A percentile compares a stretch with the other conserved stretches of the same genome.
phyloP scores from a whole-genome alignment of 1,140 invertebrate species.

The Sesamia nonagrioides region DNA sequence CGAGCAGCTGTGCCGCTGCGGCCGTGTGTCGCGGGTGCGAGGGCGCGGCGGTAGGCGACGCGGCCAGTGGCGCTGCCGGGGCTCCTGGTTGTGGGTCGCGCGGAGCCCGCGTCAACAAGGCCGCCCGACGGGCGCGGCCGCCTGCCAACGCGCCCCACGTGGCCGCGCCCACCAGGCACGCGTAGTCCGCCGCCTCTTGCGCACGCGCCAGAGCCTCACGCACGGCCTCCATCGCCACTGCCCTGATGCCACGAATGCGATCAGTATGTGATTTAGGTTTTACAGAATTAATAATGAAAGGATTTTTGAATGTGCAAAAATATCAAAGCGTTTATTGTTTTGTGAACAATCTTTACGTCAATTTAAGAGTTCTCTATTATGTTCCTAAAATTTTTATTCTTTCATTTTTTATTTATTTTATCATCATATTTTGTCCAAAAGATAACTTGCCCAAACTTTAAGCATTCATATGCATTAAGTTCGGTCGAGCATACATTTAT shows the following conservation, averaged over 20 bases:
- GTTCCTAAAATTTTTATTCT: no score
- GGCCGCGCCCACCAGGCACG: conserved; percentile 95
- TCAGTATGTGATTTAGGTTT: no score
- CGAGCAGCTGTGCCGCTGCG: conserved; percentile 73
- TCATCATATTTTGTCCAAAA: no score
- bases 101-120: conserved; percentile 67
- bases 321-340: no score
- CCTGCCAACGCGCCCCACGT: conserved; percentile 92
- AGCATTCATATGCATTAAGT: no score
- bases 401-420: no score
- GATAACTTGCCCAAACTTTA: no score
- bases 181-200: conserved; percentile 95
- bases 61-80: conserved; percentile 63
- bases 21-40: conserved; percentile 67
- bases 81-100: conserved; percentile 51
- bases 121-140: conserved; percentile 69
- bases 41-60: conserved; percentile 60
- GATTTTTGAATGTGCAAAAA: no score
- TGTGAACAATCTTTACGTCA: no score
- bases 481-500: no score
- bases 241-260: conserved; percentile 80
- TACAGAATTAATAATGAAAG: no score
- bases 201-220: conserved; percentile 95
- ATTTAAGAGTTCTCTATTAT: no score
- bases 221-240: conserved; percentile 93